Base-by-base conservation (phyloP, 2,888 invertebrate species). In the Cryptus armator region DNA sequence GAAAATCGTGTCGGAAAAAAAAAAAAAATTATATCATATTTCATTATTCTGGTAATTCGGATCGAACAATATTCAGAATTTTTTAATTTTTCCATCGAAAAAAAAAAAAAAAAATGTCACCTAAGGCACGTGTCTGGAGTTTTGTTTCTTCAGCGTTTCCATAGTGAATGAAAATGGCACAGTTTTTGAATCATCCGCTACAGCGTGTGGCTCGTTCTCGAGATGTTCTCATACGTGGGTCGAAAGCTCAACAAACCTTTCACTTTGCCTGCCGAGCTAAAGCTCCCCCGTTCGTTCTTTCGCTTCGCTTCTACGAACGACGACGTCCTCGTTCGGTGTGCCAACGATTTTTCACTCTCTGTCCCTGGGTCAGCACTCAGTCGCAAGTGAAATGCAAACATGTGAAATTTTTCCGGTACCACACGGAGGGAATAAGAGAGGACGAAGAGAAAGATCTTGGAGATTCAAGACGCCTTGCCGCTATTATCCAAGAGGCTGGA, bases 331-430 rank as follows among this genome's bases (percentile, higher is more conserved):
- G 9, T 53, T 53, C 44, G 51, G 64, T 64, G 71, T 80, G 79
- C 79, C 79, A 80, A 80, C 79, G 79, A 80, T 80, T 80, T 80
- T 72, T 72, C 79, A 80, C 79, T 80, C 71, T 70, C 64, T 71
- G 51, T 72, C 64, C 51, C 56, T 72, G 64, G 79, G 72, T 80
- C 79, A 72, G 66, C 79, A 80, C 79, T 80, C 79, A 64, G 64
- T 37, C 64, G 64, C 72, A 43, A 80, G 79, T 80, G 71, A 80
- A 80, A 80, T 80, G 79, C 79, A 80, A 80, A 80, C 79, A 80
- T 72, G 79, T 80, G 79, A 66, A 72, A 64, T 66, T 80, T 72
- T 80, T 53, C 37, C 67, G 46, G 53, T 77, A 48, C 78, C 48
- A 48, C 70, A 51, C 71, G 32, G 16, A 16, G 32, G 12, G 53